phyloP scores from a whole-genome alignment of 2,113 vertebrate genomes.

The Megaleporinus macrocephalus region DNA sequence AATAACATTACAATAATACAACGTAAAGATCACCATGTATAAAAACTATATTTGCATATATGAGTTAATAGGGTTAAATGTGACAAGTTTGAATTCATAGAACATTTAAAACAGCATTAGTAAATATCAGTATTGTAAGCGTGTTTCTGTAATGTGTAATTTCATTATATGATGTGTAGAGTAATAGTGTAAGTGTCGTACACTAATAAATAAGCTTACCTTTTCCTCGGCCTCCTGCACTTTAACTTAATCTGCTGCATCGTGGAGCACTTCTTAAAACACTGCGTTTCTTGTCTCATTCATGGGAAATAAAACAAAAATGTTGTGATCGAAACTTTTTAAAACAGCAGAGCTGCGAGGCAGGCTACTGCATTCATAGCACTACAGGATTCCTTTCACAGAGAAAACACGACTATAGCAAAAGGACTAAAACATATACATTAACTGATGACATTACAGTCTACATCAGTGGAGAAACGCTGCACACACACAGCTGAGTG shows the following conservation, averaged over 20 bases:
- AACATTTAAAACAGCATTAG: too few species aligned
- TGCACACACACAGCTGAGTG: neutral
- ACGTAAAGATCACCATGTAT: too few species aligned
- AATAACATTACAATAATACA: too few species aligned
- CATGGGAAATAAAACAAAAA: neutral
- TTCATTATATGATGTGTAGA: too few species aligned
- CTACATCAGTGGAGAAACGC: neutral
- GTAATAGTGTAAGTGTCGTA: too few species aligned
- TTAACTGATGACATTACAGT: neutral
- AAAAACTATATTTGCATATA: too few species aligned
- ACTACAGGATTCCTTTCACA: neutral
- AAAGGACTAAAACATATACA: neutral
- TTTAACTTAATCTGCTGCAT: neutral
- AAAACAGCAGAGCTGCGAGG: neutral
- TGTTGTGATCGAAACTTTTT: neutral
- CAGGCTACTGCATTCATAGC: neutral
- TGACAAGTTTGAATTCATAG: too few species aligned
- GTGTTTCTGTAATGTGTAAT: too few species aligned
- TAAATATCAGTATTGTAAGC: too few species aligned
- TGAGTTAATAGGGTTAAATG: too few species aligned
- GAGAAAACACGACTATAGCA: neutral
- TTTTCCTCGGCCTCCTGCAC: constrained; percentile 1
- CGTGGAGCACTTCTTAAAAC: neutral
- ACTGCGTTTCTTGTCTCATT: neutral
- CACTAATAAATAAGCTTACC: too few species aligned